A percentile compares a stretch with the other conserved stretches of the same genome.
These are phyloP conservation scores for Condylura cristata DNA, from an alignment of 2,113 vertebrate species.

Conservation along the genomic window DNA sequence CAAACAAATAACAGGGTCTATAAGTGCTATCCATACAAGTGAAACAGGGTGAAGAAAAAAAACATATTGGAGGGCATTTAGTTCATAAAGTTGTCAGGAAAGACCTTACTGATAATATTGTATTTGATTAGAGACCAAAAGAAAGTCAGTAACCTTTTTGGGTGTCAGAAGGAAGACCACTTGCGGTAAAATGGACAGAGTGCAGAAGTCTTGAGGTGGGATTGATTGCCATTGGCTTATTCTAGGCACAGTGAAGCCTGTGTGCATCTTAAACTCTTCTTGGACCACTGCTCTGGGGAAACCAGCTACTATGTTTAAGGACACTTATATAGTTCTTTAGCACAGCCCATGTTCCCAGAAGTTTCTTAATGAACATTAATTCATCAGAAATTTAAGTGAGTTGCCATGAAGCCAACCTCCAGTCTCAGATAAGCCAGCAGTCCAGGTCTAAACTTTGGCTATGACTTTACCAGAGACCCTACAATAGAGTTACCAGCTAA, in stretches of 20 bases:
- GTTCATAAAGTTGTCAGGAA: neutral
- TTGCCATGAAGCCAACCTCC: neutral
- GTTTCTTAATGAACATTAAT: neutral
- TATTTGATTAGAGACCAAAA: neutral
- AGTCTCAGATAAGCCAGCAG: neutral
- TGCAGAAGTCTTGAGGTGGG: neutral
- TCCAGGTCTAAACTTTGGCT: neutral
- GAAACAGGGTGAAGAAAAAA: neutral
- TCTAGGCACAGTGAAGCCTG: neutral
- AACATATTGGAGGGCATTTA: neutral
- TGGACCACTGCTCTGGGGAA: neutral
- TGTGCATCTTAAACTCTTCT: neutral
- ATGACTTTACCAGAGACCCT: neutral
- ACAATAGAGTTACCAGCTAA: neutral
- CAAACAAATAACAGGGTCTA: neutral
- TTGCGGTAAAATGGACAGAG: neutral
- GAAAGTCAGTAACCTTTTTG: neutral
- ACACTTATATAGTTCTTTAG: rapidly evolving
- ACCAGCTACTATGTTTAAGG: neutral
- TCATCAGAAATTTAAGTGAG: neutral
- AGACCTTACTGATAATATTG: too few species aligned
- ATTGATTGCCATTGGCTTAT: neutral
- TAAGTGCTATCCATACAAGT: neutral
- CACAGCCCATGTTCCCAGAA: neutral
- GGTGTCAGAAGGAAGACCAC: neutral